A percentile compares a stretch with the other conserved stretches of the same genome.
phyloP scores from a whole-genome alignment of 1,140 invertebrate genomes.

The Akabosia matsudoensis region DNA sequence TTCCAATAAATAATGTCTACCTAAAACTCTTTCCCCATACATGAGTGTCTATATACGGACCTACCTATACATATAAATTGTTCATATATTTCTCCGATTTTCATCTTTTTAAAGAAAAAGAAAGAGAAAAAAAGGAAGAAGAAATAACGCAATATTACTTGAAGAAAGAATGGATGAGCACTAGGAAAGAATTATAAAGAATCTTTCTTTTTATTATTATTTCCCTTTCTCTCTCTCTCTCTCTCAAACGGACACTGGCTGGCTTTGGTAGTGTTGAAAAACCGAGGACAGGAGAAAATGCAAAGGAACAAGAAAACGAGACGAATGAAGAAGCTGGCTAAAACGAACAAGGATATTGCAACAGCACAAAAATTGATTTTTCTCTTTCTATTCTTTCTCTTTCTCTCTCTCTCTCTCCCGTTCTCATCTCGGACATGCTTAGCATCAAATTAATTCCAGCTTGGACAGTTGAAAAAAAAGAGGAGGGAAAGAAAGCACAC shows the following conservation, averaged over 20 bases:
- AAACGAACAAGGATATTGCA: slow-evolving; percentile 40
- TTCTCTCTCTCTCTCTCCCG: slow-evolving; percentile 12
- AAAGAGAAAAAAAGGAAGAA: background rate
- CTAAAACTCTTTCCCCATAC: too few relatives aligned
- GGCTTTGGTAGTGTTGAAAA: background rate
- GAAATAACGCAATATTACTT: slow-evolving; percentile 26
- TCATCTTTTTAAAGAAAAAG: background rate
- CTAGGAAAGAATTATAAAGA: slow-evolving; percentile 21
- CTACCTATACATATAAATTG: background rate
- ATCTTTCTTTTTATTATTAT: slow-evolving; percentile 6
- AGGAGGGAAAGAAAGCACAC: background rate
- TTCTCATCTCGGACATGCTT: slow-evolving; percentile 35
- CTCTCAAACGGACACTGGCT: background rate
- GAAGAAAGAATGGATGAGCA: slow-evolving; percentile 31
- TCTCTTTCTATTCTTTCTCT: slow-evolving; percentile 19
- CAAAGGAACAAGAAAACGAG: slow-evolving; percentile 28
- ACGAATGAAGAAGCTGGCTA: slow-evolving; percentile 39
- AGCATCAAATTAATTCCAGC: slow-evolving; percentile 44
- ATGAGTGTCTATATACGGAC: background rate
- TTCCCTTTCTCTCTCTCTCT: background rate
- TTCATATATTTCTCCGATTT: background rate
- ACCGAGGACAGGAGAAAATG: slow-evolving; percentile 12
- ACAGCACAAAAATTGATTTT: slow-evolving; percentile 41
- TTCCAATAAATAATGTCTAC: too few relatives aligned
- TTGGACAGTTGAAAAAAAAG: slow-evolving; percentile 35